Base-by-base conservation (phyloP, 2,888 invertebrate species). In the Cremastobaeus sp. region DNA sequence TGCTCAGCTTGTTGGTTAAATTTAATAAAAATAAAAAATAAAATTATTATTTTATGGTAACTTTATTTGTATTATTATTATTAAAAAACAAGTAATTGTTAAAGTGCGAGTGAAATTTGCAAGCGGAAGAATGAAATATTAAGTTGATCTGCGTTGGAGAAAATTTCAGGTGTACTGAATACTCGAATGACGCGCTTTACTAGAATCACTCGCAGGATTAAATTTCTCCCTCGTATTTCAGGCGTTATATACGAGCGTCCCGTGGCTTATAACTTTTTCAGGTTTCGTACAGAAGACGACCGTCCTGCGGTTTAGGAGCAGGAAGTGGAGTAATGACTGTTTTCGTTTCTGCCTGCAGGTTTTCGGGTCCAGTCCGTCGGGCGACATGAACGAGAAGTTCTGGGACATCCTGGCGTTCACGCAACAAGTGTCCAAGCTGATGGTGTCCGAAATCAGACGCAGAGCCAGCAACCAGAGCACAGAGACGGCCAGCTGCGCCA, bases 331-430 rank as follows among this genome's bases (percentile, higher is more conserved):
- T 34, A 25, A 8, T 37, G 25, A 20, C 4, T 25, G 25, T 5
- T 35, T 37, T 11, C 47, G 4, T 37, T 15, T 30, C 4, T 25
- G 25, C 3, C n/a, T 43, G 6, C 85, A 97, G 97, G 96, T 97
- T 52, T 98, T 98, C 89, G 96, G 96, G 77, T 92, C 95, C 77
- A 95, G 96, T 86, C 96, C 97, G 65, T 93, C 96, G n/a, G 93
- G 94, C 84, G 98, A 98, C 85, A 96, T 99, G 95, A 95, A 95
- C 86, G 97, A 97, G 86, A 97, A 98, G 88, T 99, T 99, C 89
- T 96, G 96, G 92, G 98, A 99, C 86, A 95, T 98, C 78, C 90
- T 96, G 60, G 94, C 96, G 77, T 98, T 98, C 87, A 96, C 96
- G 83, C 96, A 96, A 85, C 96, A 97, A 90, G 96, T 97, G 0